Conservation (phyloP, 2,888 invertebrate species). For the Nomada ferruginata region DNA sequence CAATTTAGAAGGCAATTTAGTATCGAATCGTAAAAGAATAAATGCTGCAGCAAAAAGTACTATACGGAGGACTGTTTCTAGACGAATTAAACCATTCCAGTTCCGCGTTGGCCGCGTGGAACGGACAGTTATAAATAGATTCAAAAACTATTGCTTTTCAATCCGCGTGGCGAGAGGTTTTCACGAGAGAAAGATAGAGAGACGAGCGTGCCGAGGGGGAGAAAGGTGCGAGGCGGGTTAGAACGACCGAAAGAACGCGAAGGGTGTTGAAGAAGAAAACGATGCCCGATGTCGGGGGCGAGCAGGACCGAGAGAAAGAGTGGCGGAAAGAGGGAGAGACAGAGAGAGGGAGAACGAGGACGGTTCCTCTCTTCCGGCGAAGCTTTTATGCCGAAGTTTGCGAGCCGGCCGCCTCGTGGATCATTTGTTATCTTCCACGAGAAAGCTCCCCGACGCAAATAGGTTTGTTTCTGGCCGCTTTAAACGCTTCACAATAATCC, state of each 20-base stretch:
- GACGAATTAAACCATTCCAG: conserved; percentile 57
- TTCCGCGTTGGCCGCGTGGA: conserved; percentile 33
- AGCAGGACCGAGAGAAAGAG: conserved; percentile 40
- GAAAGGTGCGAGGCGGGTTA: conserved; percentile 31
- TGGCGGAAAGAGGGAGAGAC: conserved; percentile 5
- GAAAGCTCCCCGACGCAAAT: conserved; percentile 80
- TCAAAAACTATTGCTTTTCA: conserved; percentile 80
- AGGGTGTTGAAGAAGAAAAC: conserved; percentile 61
- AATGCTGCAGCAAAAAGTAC: neutral
- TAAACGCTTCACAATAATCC: conserved; percentile 80
- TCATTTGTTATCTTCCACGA: conserved; percentile 77
- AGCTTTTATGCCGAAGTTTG: conserved; percentile 75
- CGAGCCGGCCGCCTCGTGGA: conserved; percentile 72
- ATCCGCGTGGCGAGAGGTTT: conserved; percentile 72
- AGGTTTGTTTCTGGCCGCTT: conserved; percentile 79
- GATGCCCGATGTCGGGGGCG: conserved; percentile 29
- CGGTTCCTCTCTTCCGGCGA: conserved; percentile 63
- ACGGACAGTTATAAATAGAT: conserved; percentile 77
- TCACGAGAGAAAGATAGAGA: conserved; percentile 12
- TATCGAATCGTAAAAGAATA: neutral
- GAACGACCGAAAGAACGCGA: conserved; percentile 47
- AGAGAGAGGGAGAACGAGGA: conserved; percentile 33
- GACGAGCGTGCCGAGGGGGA: conserved; percentile 44
- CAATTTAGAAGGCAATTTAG: neutral
- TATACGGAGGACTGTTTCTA: neutral